Percentiles rank a stretch among this genome's conserved stretches.
phyloP scores from a whole-genome alignment of 2,797 vertebrate genomes.

The Lindbergichthys nudifrons region DNA sequence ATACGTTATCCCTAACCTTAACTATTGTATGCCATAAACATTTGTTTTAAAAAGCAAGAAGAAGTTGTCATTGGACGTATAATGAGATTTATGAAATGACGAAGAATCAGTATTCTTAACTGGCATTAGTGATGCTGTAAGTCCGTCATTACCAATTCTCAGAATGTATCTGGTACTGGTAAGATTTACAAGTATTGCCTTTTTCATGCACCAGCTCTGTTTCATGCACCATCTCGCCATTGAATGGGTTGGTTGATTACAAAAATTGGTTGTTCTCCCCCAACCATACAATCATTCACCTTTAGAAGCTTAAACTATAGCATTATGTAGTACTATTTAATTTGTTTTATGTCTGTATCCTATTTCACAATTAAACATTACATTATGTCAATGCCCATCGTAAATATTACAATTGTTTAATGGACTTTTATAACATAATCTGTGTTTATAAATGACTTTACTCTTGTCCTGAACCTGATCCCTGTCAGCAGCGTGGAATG shows the following conservation, averaged over 20 bases:
- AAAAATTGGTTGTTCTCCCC: neutral
- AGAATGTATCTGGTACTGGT: neutral
- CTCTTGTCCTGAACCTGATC: slow-evolving; percentile 58
- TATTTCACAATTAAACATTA: slow-evolving; percentile 17
- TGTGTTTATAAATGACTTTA: slow-evolving; percentile 50
- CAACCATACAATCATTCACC: neutral
- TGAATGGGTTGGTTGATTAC: too few species aligned
- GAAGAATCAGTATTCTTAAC: neutral
- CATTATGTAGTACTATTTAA: slow-evolving; percentile 1
- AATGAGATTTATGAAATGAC: neutral
- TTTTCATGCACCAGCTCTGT: too few species aligned
- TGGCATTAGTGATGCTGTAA: neutral
- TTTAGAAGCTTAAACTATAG: neutral
- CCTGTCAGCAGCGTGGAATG: slow-evolving; percentile 63
- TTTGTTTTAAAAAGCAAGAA: neutral
- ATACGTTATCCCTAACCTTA: neutral
- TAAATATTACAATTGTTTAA: slow-evolving; percentile 27
- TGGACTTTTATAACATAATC: slow-evolving; percentile 41
- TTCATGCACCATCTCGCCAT: too few species aligned
- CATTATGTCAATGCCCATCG: slow-evolving; percentile 14
- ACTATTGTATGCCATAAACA: neutral
- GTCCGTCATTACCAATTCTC: too few species aligned
- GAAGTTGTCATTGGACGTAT: rapidly evolving
- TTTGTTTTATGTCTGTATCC: slow-evolving; percentile 2
- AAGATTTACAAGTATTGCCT: too few species aligned